Evolutionary conservation across 1,140 invertebrate species (phyloP), one percentile per base, ranked within the genome.

Genomic region (Pogonomyrmex barbatus): DNA sequence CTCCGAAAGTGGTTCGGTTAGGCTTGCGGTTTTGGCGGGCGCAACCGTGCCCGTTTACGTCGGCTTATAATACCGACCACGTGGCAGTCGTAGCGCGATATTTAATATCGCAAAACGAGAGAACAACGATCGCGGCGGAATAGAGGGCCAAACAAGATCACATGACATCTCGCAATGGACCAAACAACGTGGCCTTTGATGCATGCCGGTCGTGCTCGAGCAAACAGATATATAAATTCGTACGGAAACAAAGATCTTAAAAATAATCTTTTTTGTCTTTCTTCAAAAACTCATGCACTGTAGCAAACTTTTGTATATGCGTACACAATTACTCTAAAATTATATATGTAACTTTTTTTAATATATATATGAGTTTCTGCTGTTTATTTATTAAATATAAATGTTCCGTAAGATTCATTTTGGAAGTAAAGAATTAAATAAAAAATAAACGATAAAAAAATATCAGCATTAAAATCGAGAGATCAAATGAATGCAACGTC

Each of bases 141-240:
- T 65, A 14, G 79, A 63, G 78, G 84, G 84, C 87, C 81, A 91
- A 91, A 91, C 90, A 88, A 82, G 87, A 89, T 91, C 88, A 87
- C 90, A 87, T 91, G 88, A 90, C 90, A 68, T 81, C 88, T 86
- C 67, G 85, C 58, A 84, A 87, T 68, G 76, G 86, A 70, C 88
- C 79, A 88, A 89, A 91, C 88, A 91, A 76, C 62, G 62, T 56
- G 52, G 70, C 68, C 90, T 91, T 91, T 91, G 90, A 91, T 42
- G 56, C 39, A 56, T 17, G 88, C 84, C 88, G 90, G 78, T 39
- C 24, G 39, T 78, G 50, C 12, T 67, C 24, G 17, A 33, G 42
- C 62, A 68, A 50, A 77, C 62, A 60, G 78, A 85, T 47, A 70
- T 70, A 42, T 70, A 24, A 54, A 45, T 47, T 30, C 36, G 8